Percentiles rank a stretch among this genome's conserved stretches.
These are phyloP conservation scores for Catocala nupta DNA, from an alignment of 2,888 invertebrate genomes.

Conservation along the genomic window DNA sequence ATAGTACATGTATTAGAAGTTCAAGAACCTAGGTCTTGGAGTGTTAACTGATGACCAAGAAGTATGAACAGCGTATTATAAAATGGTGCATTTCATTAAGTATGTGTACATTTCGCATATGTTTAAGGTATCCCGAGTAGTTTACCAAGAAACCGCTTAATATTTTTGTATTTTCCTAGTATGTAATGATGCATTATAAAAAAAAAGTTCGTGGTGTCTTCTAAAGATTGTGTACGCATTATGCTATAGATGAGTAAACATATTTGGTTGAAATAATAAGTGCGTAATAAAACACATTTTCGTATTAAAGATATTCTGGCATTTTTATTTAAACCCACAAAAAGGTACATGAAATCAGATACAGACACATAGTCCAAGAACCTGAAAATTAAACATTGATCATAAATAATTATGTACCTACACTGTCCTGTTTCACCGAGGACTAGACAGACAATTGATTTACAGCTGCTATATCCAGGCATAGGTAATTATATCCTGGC, in stretches of 20 bases:
- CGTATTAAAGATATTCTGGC: constrained; percentile 69
- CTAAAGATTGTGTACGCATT: constrained; percentile 83
- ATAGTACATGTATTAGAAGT: constrained; percentile 43
- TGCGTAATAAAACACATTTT: constrained; percentile 87
- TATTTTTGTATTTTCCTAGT: constrained; percentile 87
- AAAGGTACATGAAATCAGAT: neutral
- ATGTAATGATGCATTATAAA: constrained; percentile 76
- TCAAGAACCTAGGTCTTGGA: constrained; percentile 70
- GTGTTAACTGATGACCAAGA: constrained; percentile 76
- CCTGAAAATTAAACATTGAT: too few species aligned
- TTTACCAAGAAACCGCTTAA: constrained; percentile 82
- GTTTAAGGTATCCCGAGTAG: constrained; percentile 70
- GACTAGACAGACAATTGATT: too few species aligned
- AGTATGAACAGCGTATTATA: constrained; percentile 63
- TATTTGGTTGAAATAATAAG: constrained; percentile 87
- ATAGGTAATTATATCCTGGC: too few species aligned
- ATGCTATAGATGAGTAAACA: constrained; percentile 85
- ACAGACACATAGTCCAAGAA: too few species aligned
- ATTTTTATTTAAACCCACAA: constrained; percentile 46
- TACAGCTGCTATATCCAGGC: too few species aligned
- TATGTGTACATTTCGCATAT: constrained; percentile 65
- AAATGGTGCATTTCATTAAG: constrained; percentile 78
- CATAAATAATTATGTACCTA: too few species aligned
- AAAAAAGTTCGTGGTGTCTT: constrained; percentile 77
- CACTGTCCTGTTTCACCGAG: too few species aligned